These are phyloP conservation scores for Trichosurus vulpecula DNA, from an alignment of 2,797 vertebrate species.

Conservation along the genomic window DNA sequence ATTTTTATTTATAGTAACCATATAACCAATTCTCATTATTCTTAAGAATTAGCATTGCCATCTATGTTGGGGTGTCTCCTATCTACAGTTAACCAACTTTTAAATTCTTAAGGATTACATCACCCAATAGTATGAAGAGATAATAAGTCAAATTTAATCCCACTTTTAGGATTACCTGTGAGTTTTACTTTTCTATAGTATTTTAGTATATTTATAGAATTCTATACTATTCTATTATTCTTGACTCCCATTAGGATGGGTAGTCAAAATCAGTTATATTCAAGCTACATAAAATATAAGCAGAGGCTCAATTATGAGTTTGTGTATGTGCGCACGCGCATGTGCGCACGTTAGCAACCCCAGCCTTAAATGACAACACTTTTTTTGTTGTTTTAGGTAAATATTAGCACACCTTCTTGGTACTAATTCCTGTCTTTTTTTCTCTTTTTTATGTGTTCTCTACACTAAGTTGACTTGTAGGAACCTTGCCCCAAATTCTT, in stretches of 20 bases:
- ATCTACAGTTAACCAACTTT: background rate
- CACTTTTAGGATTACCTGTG: background rate
- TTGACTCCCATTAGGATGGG: background rate
- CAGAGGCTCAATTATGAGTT: background rate
- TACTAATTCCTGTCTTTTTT: background rate
- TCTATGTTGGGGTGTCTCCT: background rate
- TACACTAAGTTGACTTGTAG: background rate
- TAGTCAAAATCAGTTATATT: background rate
- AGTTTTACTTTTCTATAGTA: background rate
- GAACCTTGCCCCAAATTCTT: background rate
- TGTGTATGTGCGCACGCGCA: background rate
- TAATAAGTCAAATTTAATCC: background rate
- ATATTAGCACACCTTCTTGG: background rate
- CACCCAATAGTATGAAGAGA: background rate
- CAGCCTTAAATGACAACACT: background rate
- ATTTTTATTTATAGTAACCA: background rate
- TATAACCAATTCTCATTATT: background rate
- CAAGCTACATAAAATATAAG: background rate
- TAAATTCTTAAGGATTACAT: background rate
- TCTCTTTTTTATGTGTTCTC: background rate
- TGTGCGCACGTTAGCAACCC: background rate
- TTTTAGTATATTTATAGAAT: background rate
- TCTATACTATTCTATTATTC: background rate
- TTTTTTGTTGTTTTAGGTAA: background rate
- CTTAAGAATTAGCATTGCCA: background rate